Conservation (phyloP, 2,888 invertebrate species). For the Anthrax anthrax region DNA sequence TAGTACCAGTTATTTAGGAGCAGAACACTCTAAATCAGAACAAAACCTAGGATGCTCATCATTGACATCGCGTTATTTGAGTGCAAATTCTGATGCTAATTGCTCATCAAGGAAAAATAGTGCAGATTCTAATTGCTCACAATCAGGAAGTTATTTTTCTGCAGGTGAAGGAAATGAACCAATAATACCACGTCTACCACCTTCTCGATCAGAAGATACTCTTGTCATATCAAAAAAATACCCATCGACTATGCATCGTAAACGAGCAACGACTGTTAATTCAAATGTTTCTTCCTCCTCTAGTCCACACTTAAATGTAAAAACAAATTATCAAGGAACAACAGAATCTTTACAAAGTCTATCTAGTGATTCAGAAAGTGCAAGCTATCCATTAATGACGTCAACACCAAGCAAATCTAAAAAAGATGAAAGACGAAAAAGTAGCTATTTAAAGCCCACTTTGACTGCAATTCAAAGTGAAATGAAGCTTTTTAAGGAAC, state of each 20-base stretch:
- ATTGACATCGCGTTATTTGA: conserved; percentile 40
- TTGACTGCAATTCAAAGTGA: conserved; percentile 37
- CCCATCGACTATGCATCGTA: conserved; percentile 33
- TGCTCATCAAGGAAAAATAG: conserved; percentile 42
- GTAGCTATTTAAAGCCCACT: conserved; percentile 37
- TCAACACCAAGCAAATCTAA: conserved; percentile 40
- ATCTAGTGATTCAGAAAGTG: conserved; percentile 46
- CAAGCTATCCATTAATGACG: conserved; percentile 39
- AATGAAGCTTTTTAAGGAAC: conserved; percentile 30
- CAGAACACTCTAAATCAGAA: conserved; percentile 73
- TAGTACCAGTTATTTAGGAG: conserved; percentile 36
- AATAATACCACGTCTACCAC: conserved; percentile 42
- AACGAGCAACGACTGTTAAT: conserved; percentile 42
- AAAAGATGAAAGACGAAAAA: conserved; percentile 33
- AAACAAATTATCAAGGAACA: conserved; percentile 47
- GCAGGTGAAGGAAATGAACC: conserved; percentile 25
- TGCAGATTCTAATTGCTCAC: conserved; percentile 43
- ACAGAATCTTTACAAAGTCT: conserved; percentile 53
- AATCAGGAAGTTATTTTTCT: conserved; percentile 38
- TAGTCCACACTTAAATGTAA: conserved; percentile 50
- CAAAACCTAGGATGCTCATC: conserved; percentile 40
- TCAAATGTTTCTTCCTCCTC: conserved; percentile 41
- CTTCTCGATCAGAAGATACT: conserved; percentile 69
- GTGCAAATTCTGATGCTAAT: conserved; percentile 30
- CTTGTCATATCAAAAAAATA: conserved; percentile 39